A percentile compares a stretch with the other conserved stretches of the same genome.
Conservation (phyloP, 2,113 vertebrate species). For the Grammomys dolichurus region DNA sequence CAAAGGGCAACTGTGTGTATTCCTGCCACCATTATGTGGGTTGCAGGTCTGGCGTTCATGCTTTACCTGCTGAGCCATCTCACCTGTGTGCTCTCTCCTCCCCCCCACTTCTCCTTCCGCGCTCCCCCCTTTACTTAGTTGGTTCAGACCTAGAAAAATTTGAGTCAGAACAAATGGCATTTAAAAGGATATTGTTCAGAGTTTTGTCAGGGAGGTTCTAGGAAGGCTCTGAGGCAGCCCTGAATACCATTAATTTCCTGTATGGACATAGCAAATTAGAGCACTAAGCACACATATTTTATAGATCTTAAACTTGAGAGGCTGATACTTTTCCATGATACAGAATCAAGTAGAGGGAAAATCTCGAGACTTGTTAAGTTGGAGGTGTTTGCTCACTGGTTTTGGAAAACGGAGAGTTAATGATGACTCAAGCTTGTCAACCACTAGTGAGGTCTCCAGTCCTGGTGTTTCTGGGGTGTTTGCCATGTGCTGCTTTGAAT, state of each 20-base stretch:
- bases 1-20: neutral
- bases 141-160: slow-evolving; percentile 49
- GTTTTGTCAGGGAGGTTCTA: slow-evolving; percentile 45
- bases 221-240: neutral
- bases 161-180: slow-evolving; percentile 43
- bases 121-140: neutral
- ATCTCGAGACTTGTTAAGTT: neutral
- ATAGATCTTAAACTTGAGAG: neutral
- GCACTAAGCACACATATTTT: neutral
- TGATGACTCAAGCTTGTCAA: neutral
- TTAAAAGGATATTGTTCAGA: slow-evolving; percentile 27
- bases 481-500: slow-evolving; percentile 51
- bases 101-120: neutral
- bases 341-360: neutral
- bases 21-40: neutral
- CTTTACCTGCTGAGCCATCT: neutral
- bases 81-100: too few relatives aligned
- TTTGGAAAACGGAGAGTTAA: slow-evolving; percentile 64
- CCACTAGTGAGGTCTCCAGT: neutral
- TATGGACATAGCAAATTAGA: neutral
- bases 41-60: neutral
- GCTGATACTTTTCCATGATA: neutral
- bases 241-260: neutral
- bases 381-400: neutral
- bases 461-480: slow-evolving; percentile 7